Evolutionary conservation across 2,888 invertebrate species (phyloP).

Genomic region (Deroplatys truncata): DNA sequence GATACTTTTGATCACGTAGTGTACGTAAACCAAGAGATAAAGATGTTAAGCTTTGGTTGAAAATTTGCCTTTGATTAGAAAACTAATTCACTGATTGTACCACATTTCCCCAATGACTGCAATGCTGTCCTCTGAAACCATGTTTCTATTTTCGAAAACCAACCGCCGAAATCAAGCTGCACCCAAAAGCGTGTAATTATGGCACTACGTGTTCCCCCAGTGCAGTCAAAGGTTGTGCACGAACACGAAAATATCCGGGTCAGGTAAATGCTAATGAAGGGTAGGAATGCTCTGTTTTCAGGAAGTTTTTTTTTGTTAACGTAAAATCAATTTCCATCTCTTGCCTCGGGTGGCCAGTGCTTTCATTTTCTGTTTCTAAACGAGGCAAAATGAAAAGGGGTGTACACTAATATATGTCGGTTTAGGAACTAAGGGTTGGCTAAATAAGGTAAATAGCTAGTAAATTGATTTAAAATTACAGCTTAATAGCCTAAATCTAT

Average conservation of each 20-base stretch:
- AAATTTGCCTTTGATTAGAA: too few species aligned
- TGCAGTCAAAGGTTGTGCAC: neutral
- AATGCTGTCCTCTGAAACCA: neutral
- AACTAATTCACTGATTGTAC: too few species aligned
- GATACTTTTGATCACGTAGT: too few species aligned
- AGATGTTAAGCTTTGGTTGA: too few species aligned
- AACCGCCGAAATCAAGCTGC: neutral
- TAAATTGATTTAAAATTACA: too few species aligned
- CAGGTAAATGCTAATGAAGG: neutral
- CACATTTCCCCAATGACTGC: too few species aligned
- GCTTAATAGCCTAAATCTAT: too few species aligned
- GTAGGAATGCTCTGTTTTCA: neutral
- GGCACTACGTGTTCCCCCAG: neutral
- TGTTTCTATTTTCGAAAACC: neutral
- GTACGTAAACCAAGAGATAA: too few species aligned
- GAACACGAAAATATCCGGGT: neutral
- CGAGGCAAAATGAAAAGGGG: neutral
- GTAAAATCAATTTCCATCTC: neutral
- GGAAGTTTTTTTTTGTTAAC: neutral
- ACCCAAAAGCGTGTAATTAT: neutral
- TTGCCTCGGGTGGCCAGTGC: neutral
- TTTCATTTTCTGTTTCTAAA: neutral
- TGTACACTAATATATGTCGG: neutral
- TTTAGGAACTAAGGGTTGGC: neutral
- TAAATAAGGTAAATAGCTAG: neutral